Evolutionary conservation across 2,888 invertebrate species (phyloP), one percentile per base, ranked within the genome.

Genomic region (Bursaphelenchus okinawaensis): DNA sequence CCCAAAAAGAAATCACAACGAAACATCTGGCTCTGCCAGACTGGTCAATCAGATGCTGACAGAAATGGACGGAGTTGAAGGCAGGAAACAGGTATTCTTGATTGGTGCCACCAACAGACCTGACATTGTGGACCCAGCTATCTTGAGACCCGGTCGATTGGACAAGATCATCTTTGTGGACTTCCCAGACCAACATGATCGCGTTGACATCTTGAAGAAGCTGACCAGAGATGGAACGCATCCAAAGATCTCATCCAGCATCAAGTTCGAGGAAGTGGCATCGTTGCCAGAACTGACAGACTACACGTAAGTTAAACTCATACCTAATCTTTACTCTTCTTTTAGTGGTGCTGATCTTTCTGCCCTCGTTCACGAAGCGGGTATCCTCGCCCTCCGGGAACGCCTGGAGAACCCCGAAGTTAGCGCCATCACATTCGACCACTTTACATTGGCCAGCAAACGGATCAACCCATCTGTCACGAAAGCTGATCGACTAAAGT

Each of bases 21-120:
- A 71, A 56, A 26, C 62, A 12, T 26, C 63, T 2, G 61, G 63
- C 16, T 52, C 63, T 3, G 62, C 60, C 8, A 22, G 55, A 16
- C 91, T 98, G 16, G 95, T 98, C 0, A 98, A 95, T 84, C 95
- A 96, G 84, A 86, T 98, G 84, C 85, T 98, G 57, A 95, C 95
- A 0, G 96, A 98, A 87, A 94, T 98, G 95, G 96, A 98, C 83
- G 96, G 96, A 3, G 88, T 96, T 51, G 92, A 93, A 83, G 89
- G 89, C 27, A 88, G 95, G 56, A 89, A 90, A 82, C 91, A 92
- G 1, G 95, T 98, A 4, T 98, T 91, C 83, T 87, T 98, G 22
- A 88, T 98, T 85, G 96, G 93, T 0, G 96, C 96, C 0, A 93
- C 92, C 26, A 98, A 98, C 86, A 87, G 95, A 74, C 93, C 94